phyloP scores from a whole-genome alignment of 2,113 vertebrate species.

The Grantiella picta region DNA sequence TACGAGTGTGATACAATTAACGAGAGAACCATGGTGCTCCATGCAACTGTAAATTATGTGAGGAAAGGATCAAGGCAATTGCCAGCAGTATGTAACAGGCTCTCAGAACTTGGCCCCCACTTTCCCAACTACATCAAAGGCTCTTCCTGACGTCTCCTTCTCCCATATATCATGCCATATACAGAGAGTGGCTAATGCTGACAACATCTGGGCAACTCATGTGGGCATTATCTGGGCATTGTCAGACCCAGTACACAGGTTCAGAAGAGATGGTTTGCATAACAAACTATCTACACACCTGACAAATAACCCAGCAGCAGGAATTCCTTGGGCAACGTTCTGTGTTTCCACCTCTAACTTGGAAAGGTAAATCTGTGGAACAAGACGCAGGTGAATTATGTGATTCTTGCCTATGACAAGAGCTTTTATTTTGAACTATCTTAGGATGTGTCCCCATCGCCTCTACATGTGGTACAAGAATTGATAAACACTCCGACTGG shows the following conservation, averaged over 20 bases:
- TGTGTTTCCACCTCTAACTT: not conserved
- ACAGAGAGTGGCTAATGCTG: not conserved
- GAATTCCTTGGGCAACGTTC: not conserved
- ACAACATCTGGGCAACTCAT: not conserved
- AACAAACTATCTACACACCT: not conserved
- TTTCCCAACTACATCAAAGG: not conserved
- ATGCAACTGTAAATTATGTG: rapidly evolving
- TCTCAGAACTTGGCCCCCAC: not conserved
- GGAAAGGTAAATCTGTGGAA: not conserved
- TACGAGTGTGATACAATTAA: not conserved
- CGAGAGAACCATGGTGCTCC: not conserved
- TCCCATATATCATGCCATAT: not conserved
- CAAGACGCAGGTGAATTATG: not conserved
- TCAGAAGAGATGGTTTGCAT: not conserved
- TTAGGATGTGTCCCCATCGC: not conserved
- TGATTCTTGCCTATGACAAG: not conserved
- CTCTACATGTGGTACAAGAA: not conserved
- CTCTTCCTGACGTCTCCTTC: not conserved
- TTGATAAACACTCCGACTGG: not conserved
- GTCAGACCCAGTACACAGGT: not conserved
- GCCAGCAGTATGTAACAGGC: not conserved
- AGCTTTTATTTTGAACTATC: not conserved
- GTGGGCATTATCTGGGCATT: not conserved
- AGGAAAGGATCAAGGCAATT: not conserved
- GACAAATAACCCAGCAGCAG: not conserved